Evolutionary conservation across 1,140 invertebrate species (phyloP).

Genomic region (Drosophila nebulosa): DNA sequence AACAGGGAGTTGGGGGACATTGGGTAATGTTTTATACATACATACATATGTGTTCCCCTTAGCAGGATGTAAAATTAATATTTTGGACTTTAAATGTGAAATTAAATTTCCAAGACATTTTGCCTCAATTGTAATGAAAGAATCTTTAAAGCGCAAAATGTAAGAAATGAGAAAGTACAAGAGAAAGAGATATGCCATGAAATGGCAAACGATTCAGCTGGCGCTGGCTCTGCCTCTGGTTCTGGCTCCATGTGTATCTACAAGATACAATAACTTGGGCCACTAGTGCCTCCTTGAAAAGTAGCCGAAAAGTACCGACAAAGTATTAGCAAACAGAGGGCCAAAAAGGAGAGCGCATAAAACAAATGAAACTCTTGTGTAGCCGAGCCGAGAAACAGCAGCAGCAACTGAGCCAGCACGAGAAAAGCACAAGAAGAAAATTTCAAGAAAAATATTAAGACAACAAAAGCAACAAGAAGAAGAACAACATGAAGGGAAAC

Average conservation of each 20-base stretch:
- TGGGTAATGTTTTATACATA: slow-evolving; percentile 3
- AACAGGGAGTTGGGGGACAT: neutral
- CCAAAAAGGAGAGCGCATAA: slow-evolving; percentile 75
- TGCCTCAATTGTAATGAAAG: slow-evolving; percentile 15
- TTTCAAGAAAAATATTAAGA: slow-evolving; percentile 78
- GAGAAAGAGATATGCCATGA: slow-evolving; percentile 13
- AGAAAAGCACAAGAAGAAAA: slow-evolving; percentile 77
- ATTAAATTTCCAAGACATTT: slow-evolving; percentile 45
- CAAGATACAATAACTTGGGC: slow-evolving; percentile 77
- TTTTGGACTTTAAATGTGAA: slow-evolving; percentile 46
- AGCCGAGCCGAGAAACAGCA: slow-evolving; percentile 8
- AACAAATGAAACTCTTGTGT: slow-evolving; percentile 79
- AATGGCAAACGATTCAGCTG: slow-evolving; percentile 42
- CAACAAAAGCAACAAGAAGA: slow-evolving; percentile 63
- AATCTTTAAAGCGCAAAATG: slow-evolving; percentile 8
- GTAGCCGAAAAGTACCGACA: slow-evolving; percentile 78
- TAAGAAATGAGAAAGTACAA: neutral
- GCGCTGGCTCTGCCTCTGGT: no score
- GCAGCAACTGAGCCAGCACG: slow-evolving; percentile 18
- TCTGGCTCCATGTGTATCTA: slow-evolving; percentile 65
- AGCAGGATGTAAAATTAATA: neutral
- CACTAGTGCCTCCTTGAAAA: slow-evolving; percentile 67
- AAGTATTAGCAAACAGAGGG: slow-evolving; percentile 74
- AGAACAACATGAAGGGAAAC: neutral
- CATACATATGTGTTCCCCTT: no score